These are phyloP conservation scores for Micronycteris hirsuta DNA, from an alignment of 2,113 vertebrate species.

Conservation along the genomic window DNA sequence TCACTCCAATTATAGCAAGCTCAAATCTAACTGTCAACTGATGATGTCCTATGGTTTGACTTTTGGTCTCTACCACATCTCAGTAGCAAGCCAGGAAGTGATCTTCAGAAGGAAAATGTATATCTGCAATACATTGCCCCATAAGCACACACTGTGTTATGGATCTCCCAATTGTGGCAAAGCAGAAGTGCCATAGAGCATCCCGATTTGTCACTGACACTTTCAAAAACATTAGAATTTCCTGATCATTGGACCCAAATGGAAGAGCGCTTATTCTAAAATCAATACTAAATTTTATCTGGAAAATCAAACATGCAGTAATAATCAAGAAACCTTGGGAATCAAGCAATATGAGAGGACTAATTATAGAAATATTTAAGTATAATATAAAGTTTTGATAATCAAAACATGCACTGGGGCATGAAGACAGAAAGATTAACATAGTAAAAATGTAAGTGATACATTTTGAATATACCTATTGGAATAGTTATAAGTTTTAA, in stretches of 20 bases:
- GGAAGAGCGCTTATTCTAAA: not conserved
- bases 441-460: not conserved
- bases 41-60: not conserved
- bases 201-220: not conserved
- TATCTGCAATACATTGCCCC: not conserved
- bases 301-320: not conserved
- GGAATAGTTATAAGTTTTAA: not conserved
- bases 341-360: not conserved
- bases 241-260: not conserved
- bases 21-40: not conserved
- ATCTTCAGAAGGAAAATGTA: not conserved
- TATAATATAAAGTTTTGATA: not conserved
- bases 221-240: not conserved
- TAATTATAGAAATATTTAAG: not conserved
- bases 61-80: not conserved
- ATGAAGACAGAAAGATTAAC: not conserved
- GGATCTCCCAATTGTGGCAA: not conserved
- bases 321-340: not conserved
- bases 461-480: not conserved
- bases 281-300: not conserved
- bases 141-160: not conserved
- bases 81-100: not conserved
- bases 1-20: not conserved
- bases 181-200: not conserved
- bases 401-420: not conserved